These are phyloP conservation scores for Gymnoscelis rufifasciata DNA, from an alignment of 2,888 invertebrate species.

Conservation along the genomic window DNA sequence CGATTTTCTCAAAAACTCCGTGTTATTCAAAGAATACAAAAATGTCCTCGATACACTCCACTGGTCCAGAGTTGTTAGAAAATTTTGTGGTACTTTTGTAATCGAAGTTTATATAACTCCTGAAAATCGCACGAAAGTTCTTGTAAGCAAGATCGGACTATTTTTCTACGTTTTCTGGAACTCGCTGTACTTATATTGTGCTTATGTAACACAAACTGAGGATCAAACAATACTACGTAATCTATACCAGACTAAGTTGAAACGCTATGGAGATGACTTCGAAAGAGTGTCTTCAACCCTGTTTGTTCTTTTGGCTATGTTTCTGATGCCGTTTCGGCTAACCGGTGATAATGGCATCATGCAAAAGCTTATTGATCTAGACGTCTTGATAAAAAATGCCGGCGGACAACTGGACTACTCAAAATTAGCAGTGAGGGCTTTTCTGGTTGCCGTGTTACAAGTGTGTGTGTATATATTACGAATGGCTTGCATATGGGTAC, in stretches of 20 bases:
- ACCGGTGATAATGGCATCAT: constrained; percentile 34
- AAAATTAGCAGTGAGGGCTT: constrained; percentile 32
- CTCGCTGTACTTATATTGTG: constrained; percentile 42
- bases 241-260: constrained; percentile 52
- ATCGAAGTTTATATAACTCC: constrained; percentile 22
- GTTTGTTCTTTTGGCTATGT: constrained; percentile 43
- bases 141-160: constrained; percentile 41
- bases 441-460: constrained; percentile 35
- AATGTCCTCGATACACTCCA: constrained; percentile 44
- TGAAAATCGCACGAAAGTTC: constrained; percentile 25
- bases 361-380: constrained; percentile 44
- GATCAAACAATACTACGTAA: constrained; percentile 51
- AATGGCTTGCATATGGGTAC: constrained; percentile 41
- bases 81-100: constrained; percentile 42
- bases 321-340: constrained; percentile 46
- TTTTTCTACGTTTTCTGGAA: constrained; percentile 37
- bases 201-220: constrained; percentile 37
- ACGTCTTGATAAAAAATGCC: constrained; percentile 39
- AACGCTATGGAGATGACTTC: constrained; percentile 54
- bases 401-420: constrained; percentile 43
- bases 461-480: constrained; percentile 35
- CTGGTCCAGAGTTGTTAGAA: constrained; percentile 36
- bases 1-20: constrained; percentile 14
- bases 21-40: constrained; percentile 31
- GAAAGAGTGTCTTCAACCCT: constrained; percentile 41